Evolutionary conservation across 35 echinoderm and acorn worm genomes (phyloP).

Genomic region (Apostichopus parvimensis): DNA sequence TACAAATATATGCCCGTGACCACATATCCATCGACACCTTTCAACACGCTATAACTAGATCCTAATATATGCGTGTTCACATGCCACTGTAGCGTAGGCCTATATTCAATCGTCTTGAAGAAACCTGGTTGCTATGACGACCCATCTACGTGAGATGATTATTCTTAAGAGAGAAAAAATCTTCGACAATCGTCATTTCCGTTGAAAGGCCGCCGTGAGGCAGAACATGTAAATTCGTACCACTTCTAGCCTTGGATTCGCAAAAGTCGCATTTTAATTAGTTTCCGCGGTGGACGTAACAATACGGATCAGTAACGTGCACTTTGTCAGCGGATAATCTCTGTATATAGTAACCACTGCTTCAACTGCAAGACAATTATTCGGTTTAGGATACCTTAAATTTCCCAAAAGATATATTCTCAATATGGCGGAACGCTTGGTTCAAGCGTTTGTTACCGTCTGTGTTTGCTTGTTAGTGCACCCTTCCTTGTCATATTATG

Average conservation of each 20-base stretch:
- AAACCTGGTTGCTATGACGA: slow-evolving; percentile 18
- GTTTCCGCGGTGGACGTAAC: not conserved
- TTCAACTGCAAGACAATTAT: not conserved
- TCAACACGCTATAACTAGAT: not conserved
- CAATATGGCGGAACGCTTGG: slow-evolving; percentile 27
- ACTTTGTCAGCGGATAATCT: not conserved
- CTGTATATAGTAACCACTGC: not conserved
- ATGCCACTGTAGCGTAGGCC: not conserved
- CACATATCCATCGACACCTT: not conserved
- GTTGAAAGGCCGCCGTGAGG: not conserved
- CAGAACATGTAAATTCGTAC: slow-evolving; percentile 13
- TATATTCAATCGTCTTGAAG: slow-evolving; percentile 8
- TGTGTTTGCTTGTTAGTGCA: slow-evolving; percentile 8
- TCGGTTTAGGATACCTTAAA: not conserved
- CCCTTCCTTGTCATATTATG: not conserved
- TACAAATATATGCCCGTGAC: not conserved
- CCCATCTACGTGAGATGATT: slow-evolving; percentile 51
- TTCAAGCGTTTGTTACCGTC: slow-evolving; percentile 1
- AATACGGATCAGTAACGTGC: not conserved
- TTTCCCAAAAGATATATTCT: not conserved
- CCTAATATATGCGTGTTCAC: not conserved
- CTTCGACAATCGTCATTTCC: slow-evolving; percentile 20
- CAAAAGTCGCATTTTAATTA: slow-evolving; percentile 24
- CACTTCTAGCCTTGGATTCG: not conserved
- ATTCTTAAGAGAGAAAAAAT: slow-evolving; percentile 9